Base-by-base conservation (phyloP, 2,797 vertebrate genomes). In the Danio kyathit region DNA sequence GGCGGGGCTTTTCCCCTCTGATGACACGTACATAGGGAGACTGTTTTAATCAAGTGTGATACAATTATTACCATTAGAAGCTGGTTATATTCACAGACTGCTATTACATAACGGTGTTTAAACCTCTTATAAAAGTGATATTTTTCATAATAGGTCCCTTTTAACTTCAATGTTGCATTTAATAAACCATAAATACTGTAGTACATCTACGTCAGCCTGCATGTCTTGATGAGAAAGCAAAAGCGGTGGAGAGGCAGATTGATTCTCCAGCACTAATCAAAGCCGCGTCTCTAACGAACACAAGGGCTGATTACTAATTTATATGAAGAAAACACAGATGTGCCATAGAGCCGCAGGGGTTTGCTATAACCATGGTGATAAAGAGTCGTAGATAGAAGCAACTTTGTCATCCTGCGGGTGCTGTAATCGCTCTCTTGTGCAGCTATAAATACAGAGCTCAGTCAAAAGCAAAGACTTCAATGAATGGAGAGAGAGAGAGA, bases 311-410 rank as follows among this genome's bases (percentile, higher is more conserved):
- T 82, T 63, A 79, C 51, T 83, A 71, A 83, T 83, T 83, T 69
- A 83, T 80, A 61, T 67, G 71, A 66, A 76, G 82, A 74, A 83
- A 83, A 83, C 77, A 74, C 76, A 76, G 82, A 79, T 71, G 77
- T 79, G 77, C 57, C 21, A 72, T 43, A 63, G 49, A 65, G 65
- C 82, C 41, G 65, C 70, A 70, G 76, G 76, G 82, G 71, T 70
- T 77, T 65, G 59, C 56, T 56, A 72, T 84, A 74, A 74, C 84
- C 84, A 85, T 82, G 76, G 84, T 76, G 77, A 82, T 79, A 66
- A 77, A 85, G 57, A 71, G 65, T 63, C 83, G 72, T 79, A 75
- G 69, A 74, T 74, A 74, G 74, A 69, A 72, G 38, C 69, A 78
- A 57, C 69, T 61, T 78, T 67, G 75, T 74, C 52, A 46, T 74